Evolutionary conservation across 2,888 invertebrate genomes (phyloP), one percentile per base, ranked within the genome.

Genomic region (Amblyjoppa fuscipennis): DNA sequence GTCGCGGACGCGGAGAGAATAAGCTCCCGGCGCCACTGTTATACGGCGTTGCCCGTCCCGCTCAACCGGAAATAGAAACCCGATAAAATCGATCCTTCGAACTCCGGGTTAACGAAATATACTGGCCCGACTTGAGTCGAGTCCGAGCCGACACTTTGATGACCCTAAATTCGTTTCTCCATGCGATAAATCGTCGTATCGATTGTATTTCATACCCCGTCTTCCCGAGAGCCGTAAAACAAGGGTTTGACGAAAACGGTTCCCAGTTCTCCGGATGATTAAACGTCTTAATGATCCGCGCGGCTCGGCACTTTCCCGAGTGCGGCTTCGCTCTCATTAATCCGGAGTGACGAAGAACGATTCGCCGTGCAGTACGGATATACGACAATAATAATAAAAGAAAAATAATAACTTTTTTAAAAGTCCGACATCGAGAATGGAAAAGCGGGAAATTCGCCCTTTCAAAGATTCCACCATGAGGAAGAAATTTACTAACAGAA

Each of bases 41-140:
- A 70, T 64, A n/a, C 64, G 16, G 75, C 69, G 75, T 70, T 53
- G 59, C 56, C 45, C 59, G 38, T 73, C 61, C 49, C 69, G 70
- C 76, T 70, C 59, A 51, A 76, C 70, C 81, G 76, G 76, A 82
- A 82, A 82, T 85, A 85, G 82, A 85, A 79, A 82, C 31, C 71
- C 79, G 71, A 85, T 85, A 82, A 80, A 76, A 85, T 85, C 85
- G 76, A 85, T 79, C 78, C 68, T 51, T 75, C 25, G 71, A 45
- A 71, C 64, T 49, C 56, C 59, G 59, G 59, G 59, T 59, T 59
- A 59, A 9, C 59, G 53, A 49, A 49, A 70, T 61, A 61, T 61
- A 61, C 34, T n/a, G 64, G 64, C 31, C 53, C 16, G 31, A 64
- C 64, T 64, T 31, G 64, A 53, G 38, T n/a, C 20, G 7, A 68